A percentile compares a stretch with the other conserved stretches of the same genome.
Evolutionary conservation across 53 echinoderm and acorn worm species (phyloP).

Genomic region (Pentamera pediparva): DNA sequence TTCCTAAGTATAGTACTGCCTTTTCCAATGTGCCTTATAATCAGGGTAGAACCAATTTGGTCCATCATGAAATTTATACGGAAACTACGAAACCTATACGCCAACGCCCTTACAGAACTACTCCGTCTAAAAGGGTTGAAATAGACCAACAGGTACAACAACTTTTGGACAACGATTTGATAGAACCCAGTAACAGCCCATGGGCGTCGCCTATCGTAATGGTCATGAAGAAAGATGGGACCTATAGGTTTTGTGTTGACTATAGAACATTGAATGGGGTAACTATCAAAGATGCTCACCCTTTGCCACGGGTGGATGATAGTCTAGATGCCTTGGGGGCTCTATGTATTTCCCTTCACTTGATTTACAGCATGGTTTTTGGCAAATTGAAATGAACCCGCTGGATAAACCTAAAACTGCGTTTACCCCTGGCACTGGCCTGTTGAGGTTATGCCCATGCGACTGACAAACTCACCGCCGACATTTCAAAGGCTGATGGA

Average conservation of each 20-base stretch:
- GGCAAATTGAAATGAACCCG: slow-evolving; percentile 28
- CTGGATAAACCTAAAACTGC: slow-evolving; percentile 29
- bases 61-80: not conserved
- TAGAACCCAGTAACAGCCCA: not conserved
- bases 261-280: slow-evolving; percentile 21
- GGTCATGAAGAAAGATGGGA: slow-evolving; percentile 15
- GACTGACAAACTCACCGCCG: slow-evolving; percentile 24
- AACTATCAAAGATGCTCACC: slow-evolving; percentile 33
- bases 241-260: slow-evolving; percentile 27
- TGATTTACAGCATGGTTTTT: slow-evolving; percentile 18
- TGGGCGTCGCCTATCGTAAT: slow-evolving; percentile 16
- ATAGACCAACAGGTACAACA: not conserved
- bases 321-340: slow-evolving; percentile 22
- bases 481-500: slow-evolving; percentile 34
- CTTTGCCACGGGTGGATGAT: slow-evolving; percentile 27
- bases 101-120: not conserved
- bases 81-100: not conserved
- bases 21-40: not conserved
- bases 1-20: no score
- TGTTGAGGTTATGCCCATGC: slow-evolving; percentile 27
- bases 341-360: not conserved
- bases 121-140: not conserved
- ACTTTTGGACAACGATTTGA: not conserved
- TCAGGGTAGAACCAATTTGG: not conserved
- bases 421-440: not conserved